Base-by-base conservation (phyloP, 1,140 invertebrate species). In the Drosophila kikkawai region DNA sequence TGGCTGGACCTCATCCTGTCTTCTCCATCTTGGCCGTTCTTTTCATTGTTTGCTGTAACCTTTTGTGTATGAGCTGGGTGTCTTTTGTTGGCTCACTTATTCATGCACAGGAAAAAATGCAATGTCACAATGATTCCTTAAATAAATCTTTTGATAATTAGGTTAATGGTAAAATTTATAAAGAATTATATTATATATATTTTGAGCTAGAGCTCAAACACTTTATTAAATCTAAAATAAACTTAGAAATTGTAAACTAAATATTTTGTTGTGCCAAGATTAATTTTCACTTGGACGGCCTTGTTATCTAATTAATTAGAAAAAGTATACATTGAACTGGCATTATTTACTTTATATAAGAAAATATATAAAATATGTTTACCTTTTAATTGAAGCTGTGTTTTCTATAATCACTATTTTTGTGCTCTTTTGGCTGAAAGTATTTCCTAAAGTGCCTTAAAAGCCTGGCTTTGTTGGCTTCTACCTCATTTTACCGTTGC, bases 1-100 rank as follows among this genome's bases (percentile, higher is more conserved):
- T 74, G 45, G 48, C 61, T 66, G 80, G 65, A 80, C 51, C 64
- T 15, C 64, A 68, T 70, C 45, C 67, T 45, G 61, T 51, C 63
- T 32, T 29, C 51, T 48, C 57, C 57, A 70, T 58, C 69, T 61
- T 65, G 63, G n/a, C 48, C 60, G 47, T 39, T 39, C 29, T 73
- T 36, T 37, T 11, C 55, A 60, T 71, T 71, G 68, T 71, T 71
- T 71, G 68, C 51, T 26, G 36, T 22, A 36, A 66, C 73, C 81
- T 84, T 70, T 84, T 84, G 57, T 63, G 41, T 22, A 36, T 17
- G 41, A 22, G 7, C n/a, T 48, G 39, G 59, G 22, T 47, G 37
- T 29, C 12, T 34, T 34, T 45, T 36, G n/a, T 63, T 26, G 15
- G 11, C 45, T 61, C 32, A 66, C 39, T 85, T 74, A 42, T 78